A percentile compares a stretch with the other conserved stretches of the same genome.
These are phyloP conservation scores for Glaucomys volans DNA, from an alignment of 2,113 vertebrate genomes.

Conservation along the genomic window DNA sequence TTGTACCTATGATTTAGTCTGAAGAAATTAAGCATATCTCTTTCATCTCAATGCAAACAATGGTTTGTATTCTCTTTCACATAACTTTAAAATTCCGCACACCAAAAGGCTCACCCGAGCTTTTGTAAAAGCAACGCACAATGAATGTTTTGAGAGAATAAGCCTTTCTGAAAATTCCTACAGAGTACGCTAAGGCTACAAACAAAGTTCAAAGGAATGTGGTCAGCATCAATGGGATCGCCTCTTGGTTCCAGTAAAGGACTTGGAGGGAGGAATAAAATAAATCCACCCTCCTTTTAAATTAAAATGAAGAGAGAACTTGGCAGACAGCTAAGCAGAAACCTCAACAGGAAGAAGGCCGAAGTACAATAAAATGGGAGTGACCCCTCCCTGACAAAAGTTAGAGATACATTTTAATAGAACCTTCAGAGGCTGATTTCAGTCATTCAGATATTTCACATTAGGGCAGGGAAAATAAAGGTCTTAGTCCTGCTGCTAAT, in stretches of 20 bases:
- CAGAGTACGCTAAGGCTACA: constrained; percentile 37
- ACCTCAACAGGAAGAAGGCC: not conserved
- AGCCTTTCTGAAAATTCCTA: constrained; percentile 76
- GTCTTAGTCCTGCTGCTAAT: not conserved
- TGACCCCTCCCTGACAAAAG: not conserved
- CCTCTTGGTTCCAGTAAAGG: constrained; percentile 44
- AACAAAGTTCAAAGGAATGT: constrained; percentile 76
- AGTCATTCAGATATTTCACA: constrained; percentile 4
- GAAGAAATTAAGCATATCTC: constrained; percentile 60
- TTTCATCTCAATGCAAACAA: constrained; percentile 73
- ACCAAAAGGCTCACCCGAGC: constrained; percentile 26
- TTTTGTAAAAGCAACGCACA: constrained; percentile 60
- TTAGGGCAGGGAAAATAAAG: not conserved
- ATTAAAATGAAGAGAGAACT: constrained; percentile 60
- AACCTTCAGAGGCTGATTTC: not conserved
- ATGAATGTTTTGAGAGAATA: constrained; percentile 65
- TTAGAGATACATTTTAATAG: not conserved
- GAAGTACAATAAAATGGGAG: constrained; percentile 29
- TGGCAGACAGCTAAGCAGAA: constrained; percentile 46
- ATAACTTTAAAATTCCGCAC: constrained; percentile 66
- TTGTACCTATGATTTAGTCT: constrained; percentile 31
- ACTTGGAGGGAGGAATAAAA: constrained; percentile 48
- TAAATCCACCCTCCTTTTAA: constrained; percentile 62
- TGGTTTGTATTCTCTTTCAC: constrained; percentile 55
- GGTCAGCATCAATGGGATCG: constrained; percentile 5